Evolutionary conservation across 2,113 vertebrate genomes (phyloP), one percentile per base, ranked within the genome.

Genomic region (Genyomyrus donnyi): DNA sequence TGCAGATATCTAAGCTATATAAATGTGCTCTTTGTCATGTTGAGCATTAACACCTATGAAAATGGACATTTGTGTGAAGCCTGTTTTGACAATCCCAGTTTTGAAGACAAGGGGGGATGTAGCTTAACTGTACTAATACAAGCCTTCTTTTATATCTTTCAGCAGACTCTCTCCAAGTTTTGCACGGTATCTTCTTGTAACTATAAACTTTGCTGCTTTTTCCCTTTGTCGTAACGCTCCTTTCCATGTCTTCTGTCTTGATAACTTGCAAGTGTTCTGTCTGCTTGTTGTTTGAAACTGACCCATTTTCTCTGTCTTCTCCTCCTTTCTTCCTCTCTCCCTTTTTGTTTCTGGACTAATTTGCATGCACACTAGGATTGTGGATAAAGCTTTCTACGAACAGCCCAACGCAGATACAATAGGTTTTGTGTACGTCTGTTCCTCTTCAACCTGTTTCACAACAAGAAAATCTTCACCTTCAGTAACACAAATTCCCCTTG

Each of bases 371-470:
- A 93, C 94, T 97, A 99, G 98, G 97, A 99, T 98, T 94, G 97
- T 97, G 96, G 98, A 99, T 97, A 98, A 99, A 97, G 97, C 97
- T 95, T 99, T 99, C 98, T 99, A 99, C 98, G 97, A 99, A 96
- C 98, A 99, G 95, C 97, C 98, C 96, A 97, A 98, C 96, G 98
- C 98, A 96, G 98, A 99, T 93, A 94, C 97, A 94, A 98, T 99
- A 96, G 98, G 98, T 96, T 97, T 99, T 90, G 97, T 99, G 98
- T 99, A 99, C 91, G 98, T 99, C 95, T 94, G 93, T 90, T 83
- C 87, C 48, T 93, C 89, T 92, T 92, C 6, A 31, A 53, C 53
- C 50, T 21, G 88, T 90, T 93, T 93, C 92, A 92, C 91, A 93
- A 92, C 92, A 93, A 91, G 91, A 46, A 88, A 70, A 87, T 62